phyloP scores from a whole-genome alignment of 2,888 invertebrate genomes.

The Epistrophe eligans region DNA sequence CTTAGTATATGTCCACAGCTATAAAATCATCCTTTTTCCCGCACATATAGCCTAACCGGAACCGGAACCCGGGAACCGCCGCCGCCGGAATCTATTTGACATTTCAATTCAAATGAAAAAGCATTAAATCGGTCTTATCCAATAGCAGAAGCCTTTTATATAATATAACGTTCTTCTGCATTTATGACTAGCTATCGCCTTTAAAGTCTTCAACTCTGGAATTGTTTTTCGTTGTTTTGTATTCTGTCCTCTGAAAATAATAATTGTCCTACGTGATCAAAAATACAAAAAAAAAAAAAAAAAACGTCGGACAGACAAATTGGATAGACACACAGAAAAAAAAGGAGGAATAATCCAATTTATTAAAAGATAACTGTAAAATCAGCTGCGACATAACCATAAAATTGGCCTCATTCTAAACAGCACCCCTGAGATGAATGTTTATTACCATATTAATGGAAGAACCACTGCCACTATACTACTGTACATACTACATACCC shows the following conservation, averaged over 20 bases:
- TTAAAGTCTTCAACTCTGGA: constrained; percentile 27
- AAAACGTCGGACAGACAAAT: constrained; percentile 13
- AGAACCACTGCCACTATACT: constrained; percentile 29
- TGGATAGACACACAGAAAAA: constrained; percentile 22
- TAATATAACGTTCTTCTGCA: not conserved
- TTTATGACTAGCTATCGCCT: constrained; percentile 2
- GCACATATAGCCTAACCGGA: not conserved
- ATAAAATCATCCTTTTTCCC: constrained; percentile 26
- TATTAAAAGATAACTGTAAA: constrained; percentile 75
- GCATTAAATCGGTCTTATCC: constrained; percentile 27
- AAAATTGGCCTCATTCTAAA: constrained; percentile 75
- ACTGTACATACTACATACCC: not conserved
- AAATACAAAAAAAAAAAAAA: constrained; percentile 24
- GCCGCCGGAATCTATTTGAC: constrained; percentile 44
- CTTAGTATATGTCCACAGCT: not conserved
- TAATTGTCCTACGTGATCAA: constrained; percentile 67
- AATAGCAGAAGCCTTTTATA: not conserved
- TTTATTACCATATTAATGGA: constrained; percentile 75
- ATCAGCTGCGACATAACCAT: constrained; percentile 75
- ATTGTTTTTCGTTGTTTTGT: not conserved
- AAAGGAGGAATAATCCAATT: constrained; percentile 55
- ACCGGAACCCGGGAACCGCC: constrained; percentile 30
- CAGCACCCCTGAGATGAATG: constrained; percentile 76
- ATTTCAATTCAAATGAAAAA: constrained; percentile 56
- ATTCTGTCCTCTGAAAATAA: constrained; percentile 11